These are phyloP conservation scores for Stichopus horrens DNA, from an alignment of 53 echinoderm and acorn worm species.

Conservation along the genomic window DNA sequence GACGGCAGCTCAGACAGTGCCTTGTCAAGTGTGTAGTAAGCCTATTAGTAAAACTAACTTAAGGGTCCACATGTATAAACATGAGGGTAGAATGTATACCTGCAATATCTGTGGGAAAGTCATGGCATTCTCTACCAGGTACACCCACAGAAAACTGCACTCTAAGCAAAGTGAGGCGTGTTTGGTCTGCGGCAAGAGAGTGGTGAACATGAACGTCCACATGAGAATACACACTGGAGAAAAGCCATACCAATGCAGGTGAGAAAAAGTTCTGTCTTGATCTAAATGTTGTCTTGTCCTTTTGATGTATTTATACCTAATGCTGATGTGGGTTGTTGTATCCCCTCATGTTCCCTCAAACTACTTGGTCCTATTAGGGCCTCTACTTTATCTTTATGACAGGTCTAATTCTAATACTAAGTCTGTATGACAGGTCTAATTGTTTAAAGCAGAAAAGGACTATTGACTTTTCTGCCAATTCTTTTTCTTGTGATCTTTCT, in stretches of 20 bases:
- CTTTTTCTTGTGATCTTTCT: no score
- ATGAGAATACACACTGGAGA: slow-evolving; percentile 37
- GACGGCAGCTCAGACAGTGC: background rate
- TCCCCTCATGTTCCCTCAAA: no score
- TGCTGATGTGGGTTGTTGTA: no score
- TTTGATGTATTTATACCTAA: no score
- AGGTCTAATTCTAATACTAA: no score
- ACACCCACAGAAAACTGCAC: slow-evolving; percentile 7
- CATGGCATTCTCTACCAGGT: slow-evolving; percentile 1
- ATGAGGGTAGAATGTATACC: slow-evolving; percentile 13
- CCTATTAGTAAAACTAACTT: background rate
- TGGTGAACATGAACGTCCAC: slow-evolving; percentile 6
- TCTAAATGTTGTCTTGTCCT: no score
- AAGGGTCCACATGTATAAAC: background rate
- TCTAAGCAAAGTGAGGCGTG: background rate
- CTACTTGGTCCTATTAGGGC: no score
- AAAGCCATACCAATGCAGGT: slow-evolving; percentile 28
- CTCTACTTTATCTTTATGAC: no score
- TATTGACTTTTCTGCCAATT: no score
- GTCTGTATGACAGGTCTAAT: no score
- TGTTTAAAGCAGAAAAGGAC: no score
- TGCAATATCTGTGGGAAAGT: slow-evolving; percentile 27
- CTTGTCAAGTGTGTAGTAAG: slow-evolving; percentile 6
- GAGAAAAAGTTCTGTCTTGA: background rate
- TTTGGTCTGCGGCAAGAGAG: background rate